Evolutionary conservation across 2,888 invertebrate species (phyloP).

Genomic region (Luperina nickerlii): DNA sequence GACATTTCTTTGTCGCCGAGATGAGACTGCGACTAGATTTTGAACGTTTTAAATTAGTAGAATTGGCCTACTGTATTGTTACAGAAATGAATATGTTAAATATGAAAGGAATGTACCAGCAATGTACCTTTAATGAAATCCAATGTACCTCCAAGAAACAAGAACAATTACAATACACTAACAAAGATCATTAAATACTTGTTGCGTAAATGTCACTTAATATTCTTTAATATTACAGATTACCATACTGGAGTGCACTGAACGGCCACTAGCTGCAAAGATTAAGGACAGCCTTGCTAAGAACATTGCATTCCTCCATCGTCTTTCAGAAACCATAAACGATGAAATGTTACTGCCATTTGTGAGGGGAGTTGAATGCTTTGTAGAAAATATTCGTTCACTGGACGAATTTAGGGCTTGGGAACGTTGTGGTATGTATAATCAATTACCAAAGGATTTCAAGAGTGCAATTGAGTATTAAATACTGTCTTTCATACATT

Average conservation of each 20-base stretch:
- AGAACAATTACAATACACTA: too few species aligned
- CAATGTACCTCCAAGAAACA: too few species aligned
- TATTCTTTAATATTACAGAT: conserved; percentile 77
- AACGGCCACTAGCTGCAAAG: conserved; percentile 81
- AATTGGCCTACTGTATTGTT: too few species aligned
- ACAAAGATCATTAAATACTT: not conserved
- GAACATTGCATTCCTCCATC: conserved; percentile 85
- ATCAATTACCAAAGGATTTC: conserved; percentile 86
- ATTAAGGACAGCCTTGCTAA: conserved; percentile 86
- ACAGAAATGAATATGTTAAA: too few species aligned
- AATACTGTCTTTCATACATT: conserved; percentile 63
- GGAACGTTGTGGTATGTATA: conserved; percentile 85
- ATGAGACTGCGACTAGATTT: too few species aligned
- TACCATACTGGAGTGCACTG: conserved; percentile 85
- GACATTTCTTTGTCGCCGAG: too few species aligned
- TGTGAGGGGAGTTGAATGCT: conserved; percentile 85
- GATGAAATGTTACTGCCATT: conserved; percentile 87
- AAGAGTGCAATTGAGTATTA: conserved; percentile 87
- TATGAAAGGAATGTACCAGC: too few species aligned
- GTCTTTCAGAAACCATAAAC: conserved; percentile 85
- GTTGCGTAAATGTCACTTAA: not conserved
- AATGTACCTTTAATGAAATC: too few species aligned
- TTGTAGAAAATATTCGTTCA: conserved; percentile 83
- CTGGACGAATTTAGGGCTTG: conserved; percentile 88
- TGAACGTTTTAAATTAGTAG: too few species aligned